phyloP scores from a whole-genome alignment of 2,888 invertebrate genomes.

The Drosophila villosipedis region DNA sequence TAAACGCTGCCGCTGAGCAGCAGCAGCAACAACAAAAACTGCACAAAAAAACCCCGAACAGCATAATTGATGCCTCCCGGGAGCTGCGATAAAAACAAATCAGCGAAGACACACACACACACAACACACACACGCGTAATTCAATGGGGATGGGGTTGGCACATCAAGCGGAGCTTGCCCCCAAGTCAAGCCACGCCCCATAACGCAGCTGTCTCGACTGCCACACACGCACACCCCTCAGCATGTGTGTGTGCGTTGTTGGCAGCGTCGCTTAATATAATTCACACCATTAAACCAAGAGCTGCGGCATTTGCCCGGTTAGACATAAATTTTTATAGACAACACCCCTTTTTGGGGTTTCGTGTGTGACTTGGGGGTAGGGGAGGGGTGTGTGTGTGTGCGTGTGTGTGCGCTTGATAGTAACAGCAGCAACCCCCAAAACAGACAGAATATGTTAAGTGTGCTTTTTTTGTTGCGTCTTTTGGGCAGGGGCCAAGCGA shows the following conservation, averaged over 20 bases:
- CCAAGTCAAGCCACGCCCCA: slow-evolving; percentile 30
- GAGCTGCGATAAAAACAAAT: slow-evolving; percentile 79
- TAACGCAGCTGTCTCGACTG: slow-evolving; percentile 54
- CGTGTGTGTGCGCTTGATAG: neutral
- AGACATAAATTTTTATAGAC: slow-evolving; percentile 79
- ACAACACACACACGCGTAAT: slow-evolving; percentile 2
- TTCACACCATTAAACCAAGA: slow-evolving; percentile 81
- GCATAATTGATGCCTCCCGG: slow-evolving; percentile 79
- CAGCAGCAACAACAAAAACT: slow-evolving; percentile 13
- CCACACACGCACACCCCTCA: slow-evolving; percentile 14
- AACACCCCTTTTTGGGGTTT: slow-evolving; percentile 59
- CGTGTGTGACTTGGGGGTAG: neutral
- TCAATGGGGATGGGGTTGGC: slow-evolving; percentile 23
- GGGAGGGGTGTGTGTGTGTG: neutral
- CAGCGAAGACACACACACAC: slow-evolving; percentile 57
- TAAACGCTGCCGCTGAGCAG: slow-evolving; percentile 48
- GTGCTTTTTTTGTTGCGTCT: slow-evolving; percentile 16
- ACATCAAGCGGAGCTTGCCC: slow-evolving; percentile 32
- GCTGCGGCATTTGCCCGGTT: slow-evolving; percentile 76
- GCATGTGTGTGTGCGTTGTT: slow-evolving; percentile 29
- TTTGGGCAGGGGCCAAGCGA: slow-evolving; percentile 53
- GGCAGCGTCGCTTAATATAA: slow-evolving; percentile 71
- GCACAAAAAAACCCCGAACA: slow-evolving; percentile 36
- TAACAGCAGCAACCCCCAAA: slow-evolving; percentile 18
- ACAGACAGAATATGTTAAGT: slow-evolving; percentile 72